Conservation (phyloP, 2,888 invertebrate species). For the Campaea margaritaria region DNA sequence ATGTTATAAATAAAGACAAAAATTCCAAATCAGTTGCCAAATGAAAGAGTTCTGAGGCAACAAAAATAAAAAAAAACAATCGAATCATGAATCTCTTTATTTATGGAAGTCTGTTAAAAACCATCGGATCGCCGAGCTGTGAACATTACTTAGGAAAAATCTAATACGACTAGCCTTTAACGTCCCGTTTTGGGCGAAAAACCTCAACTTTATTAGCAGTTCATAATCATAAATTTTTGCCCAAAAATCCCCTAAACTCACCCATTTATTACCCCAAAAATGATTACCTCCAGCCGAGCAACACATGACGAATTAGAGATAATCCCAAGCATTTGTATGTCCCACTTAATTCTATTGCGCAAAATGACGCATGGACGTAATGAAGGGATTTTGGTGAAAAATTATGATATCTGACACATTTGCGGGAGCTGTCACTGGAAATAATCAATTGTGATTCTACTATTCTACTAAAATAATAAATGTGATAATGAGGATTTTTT, state of each 20-base stretch:
- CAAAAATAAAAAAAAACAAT: too few relatives aligned
- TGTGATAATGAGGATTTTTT: neutral
- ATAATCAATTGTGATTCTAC: neutral
- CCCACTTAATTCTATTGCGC: slow-evolving; percentile 8
- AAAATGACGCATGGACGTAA: slow-evolving; percentile 13
- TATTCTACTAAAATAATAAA: neutral
- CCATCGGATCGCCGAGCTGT: too few relatives aligned
- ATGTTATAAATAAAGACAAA: too few relatives aligned
- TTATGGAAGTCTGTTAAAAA: too few relatives aligned
- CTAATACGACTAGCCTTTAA: too few relatives aligned
- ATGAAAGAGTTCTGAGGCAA: too few relatives aligned
- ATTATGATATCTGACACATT: neutral
- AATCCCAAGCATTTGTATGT: slow-evolving; percentile 4
- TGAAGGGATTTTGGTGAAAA: slow-evolving; percentile 18
- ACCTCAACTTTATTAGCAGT: neutral
- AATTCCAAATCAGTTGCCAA: too few relatives aligned
- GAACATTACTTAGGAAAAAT: too few relatives aligned
- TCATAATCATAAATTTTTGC: neutral
- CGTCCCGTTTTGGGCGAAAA: too few relatives aligned
- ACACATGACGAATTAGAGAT: neutral
- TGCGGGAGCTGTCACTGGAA: neutral
- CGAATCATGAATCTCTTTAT: too few relatives aligned
- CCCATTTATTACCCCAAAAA: neutral
- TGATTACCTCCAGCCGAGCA: neutral
- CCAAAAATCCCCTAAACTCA: neutral